Percentiles rank a stretch among this genome's conserved stretches.
Conservation (phyloP, 2,888 invertebrate species). For the Nomada ruficornis region DNA sequence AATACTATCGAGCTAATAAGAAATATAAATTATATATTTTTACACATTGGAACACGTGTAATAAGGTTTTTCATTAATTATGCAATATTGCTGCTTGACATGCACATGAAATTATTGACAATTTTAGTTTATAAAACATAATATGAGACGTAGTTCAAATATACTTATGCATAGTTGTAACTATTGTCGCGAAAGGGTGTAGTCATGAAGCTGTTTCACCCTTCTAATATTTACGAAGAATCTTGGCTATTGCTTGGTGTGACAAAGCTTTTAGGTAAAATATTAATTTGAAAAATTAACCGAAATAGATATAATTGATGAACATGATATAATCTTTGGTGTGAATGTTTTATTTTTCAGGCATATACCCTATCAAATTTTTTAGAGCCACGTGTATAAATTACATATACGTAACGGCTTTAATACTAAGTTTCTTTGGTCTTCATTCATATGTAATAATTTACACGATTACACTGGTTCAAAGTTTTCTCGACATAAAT, state of each 20-base stretch:
- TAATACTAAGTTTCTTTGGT: constrained; percentile 12
- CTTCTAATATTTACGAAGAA: constrained; percentile 43
- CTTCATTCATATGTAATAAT: neutral
- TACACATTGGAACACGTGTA: neutral
- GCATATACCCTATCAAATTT: constrained; percentile 47
- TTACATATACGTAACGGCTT: constrained; percentile 16
- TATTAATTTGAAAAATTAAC: neutral
- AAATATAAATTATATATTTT: neutral
- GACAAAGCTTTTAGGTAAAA: constrained; percentile 49
- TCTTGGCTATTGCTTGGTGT: constrained; percentile 40
- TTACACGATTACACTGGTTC: neutral
- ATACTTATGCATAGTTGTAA: constrained; percentile 25
- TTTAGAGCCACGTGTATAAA: neutral
- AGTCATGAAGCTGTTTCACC: constrained; percentile 30
- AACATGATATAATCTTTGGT: too few relatives aligned
- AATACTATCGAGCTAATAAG: too few relatives aligned
- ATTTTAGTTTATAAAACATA: constrained; percentile 15
- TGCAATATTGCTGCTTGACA: constrained; percentile 29
- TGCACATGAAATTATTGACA: constrained; percentile 37
- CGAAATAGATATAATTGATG: neutral
- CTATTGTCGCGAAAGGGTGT: neutral
- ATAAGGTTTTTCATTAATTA: constrained; percentile 37
- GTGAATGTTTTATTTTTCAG: constrained; percentile 23
- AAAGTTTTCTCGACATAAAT: neutral
- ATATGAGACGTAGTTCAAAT: constrained; percentile 6